Base-by-base conservation (phyloP, 2,888 invertebrate genomes). In the Linnaemya tessellans region DNA sequence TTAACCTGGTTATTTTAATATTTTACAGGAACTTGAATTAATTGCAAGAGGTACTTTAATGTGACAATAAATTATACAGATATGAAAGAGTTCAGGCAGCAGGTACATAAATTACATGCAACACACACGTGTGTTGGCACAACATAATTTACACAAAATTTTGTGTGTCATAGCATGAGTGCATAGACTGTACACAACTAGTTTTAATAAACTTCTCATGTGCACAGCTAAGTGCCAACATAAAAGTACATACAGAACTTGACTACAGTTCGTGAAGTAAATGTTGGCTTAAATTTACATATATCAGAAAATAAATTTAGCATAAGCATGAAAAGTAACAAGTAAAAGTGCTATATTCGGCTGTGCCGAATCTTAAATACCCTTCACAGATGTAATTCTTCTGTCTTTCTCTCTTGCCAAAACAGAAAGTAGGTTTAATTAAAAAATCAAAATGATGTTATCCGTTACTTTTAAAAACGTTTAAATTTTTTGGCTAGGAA, bases 41-140 rank as follows among this genome's bases (percentile, higher is more conserved):
- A 49, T 38, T 73, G 41, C 49, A 41, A 58, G 30, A 35, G 22
- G 35, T 67, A 58, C 38, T 65, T 80, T 58, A 80, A 73, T 73
- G 58, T 51, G 73, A 67, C 51, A 73, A 80, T 73, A 80, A 80
- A 67, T 80, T 80, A 73, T 41, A 51, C 35, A 49, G 65, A 73
- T 67, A 58, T 15, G 60, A 68, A 15, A 35, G 43, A 18, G 49
- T 67, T 18, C 54, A 71, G 51, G 51, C 64, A 70, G 35, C 51
- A 54, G 30, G 38, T 64, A 77, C 71, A 51, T 60, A 56, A 70
- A 70, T 56, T 70, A 58, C 43, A 60, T 65, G 54, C n/a, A 78
- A 46, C 43, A 58, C 60, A 62, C 68, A 81, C 73, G 77, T 81
- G 77, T 81, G 84, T 78, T 81, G 84, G 78, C 84, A 78, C 77